phyloP scores from a whole-genome alignment of 2,113 vertebrate genomes.

The Thomomys bottae region DNA sequence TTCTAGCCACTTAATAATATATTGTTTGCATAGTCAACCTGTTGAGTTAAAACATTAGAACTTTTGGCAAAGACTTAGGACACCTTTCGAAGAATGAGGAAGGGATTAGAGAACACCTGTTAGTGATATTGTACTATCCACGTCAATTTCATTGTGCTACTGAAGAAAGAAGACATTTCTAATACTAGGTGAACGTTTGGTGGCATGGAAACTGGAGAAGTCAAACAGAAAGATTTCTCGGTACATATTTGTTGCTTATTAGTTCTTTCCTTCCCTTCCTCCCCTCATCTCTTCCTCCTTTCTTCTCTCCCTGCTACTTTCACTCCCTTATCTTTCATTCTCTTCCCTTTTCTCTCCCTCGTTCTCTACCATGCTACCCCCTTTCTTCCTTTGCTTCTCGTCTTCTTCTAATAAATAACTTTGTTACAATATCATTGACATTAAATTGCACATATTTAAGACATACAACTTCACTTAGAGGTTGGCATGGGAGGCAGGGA shows the following conservation, averaged over 20 bases:
- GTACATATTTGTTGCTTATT: neutral
- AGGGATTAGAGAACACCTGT: conserved; percentile 18
- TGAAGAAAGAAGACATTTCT: neutral
- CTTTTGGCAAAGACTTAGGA: neutral
- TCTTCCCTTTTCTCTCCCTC: neutral
- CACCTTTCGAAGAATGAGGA: conserved; percentile 45
- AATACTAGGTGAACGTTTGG: neutral
- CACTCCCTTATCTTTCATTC: no score
- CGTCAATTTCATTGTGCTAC: neutral
- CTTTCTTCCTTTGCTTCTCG: no score
- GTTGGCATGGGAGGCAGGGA: neutral
- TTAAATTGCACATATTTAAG: neutral
- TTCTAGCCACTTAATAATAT: conserved; percentile 10
- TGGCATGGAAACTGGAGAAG: neutral
- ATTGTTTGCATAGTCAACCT: neutral
- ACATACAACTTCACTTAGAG: neutral
- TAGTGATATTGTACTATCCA: neutral
- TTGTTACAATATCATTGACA: neutral
- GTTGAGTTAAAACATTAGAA: neutral
- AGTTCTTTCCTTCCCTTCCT: neutral
- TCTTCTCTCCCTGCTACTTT: neutral
- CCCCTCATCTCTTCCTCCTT: no score
- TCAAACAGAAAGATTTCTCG: neutral
- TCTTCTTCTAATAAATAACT: neutral
- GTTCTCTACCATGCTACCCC: neutral